Evolutionary conservation across 2,888 invertebrate genomes (phyloP).

Genomic region (Dexiosoma caninum): DNA sequence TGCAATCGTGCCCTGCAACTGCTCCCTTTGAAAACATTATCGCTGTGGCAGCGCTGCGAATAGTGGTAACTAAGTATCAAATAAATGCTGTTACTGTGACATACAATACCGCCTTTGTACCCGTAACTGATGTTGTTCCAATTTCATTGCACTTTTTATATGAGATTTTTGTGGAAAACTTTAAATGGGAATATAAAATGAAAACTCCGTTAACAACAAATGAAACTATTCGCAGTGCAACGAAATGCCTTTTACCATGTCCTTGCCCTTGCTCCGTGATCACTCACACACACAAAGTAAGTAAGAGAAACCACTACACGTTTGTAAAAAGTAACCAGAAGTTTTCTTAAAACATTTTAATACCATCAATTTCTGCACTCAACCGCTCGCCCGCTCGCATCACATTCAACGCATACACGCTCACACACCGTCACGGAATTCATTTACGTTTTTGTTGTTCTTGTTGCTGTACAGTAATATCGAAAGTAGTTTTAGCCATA

Average conservation of each 20-base stretch:
- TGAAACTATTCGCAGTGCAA: slow-evolving; percentile 53
- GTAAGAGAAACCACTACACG: slow-evolving; percentile 20
- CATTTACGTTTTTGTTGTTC: not conserved
- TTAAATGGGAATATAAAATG: slow-evolving; percentile 5
- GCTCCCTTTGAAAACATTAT: slow-evolving; percentile 39
- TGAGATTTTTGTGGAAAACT: slow-evolving; percentile 1
- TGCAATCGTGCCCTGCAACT: slow-evolving; percentile 27
- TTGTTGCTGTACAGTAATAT: slow-evolving; percentile 34
- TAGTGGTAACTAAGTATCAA: slow-evolving; percentile 36
- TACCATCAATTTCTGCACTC: not conserved
- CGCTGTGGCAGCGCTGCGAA: slow-evolving; percentile 11
- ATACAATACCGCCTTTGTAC: slow-evolving; percentile 54
- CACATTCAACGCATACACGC: no score
- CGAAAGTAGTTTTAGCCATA: slow-evolving; percentile 49
- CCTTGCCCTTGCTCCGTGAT: slow-evolving; percentile 52
- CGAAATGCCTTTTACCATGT: slow-evolving; percentile 63
- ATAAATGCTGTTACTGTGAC: slow-evolving; percentile 41
- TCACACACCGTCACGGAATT: not conserved
- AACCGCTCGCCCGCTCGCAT: not conserved
- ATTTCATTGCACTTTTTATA: slow-evolving; percentile 22
- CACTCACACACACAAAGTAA: not conserved
- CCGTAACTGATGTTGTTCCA: slow-evolving; percentile 46
- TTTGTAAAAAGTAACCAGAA: slow-evolving; percentile 24
- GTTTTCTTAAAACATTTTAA: slow-evolving; percentile 22
- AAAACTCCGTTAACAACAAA: slow-evolving; percentile 26